Conservation (phyloP, 2,797 vertebrate species). For the Knipowitschia caucasica region DNA sequence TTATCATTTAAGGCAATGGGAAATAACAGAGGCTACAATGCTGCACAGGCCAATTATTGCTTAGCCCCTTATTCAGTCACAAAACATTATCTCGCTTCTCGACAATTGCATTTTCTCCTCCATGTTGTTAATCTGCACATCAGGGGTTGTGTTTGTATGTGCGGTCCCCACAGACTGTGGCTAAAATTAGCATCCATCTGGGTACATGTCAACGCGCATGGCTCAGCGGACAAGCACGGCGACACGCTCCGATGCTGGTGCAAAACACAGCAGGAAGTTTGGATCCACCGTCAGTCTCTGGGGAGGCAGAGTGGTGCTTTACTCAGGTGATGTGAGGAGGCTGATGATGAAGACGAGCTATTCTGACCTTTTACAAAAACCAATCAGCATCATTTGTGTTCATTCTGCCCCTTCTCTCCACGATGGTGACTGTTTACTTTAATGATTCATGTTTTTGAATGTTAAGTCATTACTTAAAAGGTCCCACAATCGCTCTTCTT, state of each 20-base stretch:
- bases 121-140: conserved; percentile 17
- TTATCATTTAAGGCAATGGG: too few species aligned
- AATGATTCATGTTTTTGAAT: too few species aligned
- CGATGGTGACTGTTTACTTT: too few species aligned
- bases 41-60: conserved; percentile 28
- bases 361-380: too few species aligned
- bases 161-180: conserved; percentile 28
- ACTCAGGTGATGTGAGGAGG: too few species aligned
- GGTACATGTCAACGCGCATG: conserved; percentile 34
- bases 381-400: too few species aligned
- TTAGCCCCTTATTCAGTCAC: background rate
- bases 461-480: too few species aligned
- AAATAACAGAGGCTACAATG: too few species aligned
- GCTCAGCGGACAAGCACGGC: conserved; percentile 28
- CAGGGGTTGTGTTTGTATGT: conserved; percentile 15
- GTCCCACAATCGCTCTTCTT: too few species aligned
- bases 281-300: background rate
- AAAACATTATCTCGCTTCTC: background rate
- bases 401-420: too few species aligned
- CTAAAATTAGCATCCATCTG: conserved; percentile 26
- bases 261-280: background rate
- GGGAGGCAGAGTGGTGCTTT: background rate
- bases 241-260: conserved; percentile 11
- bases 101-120: conserved; percentile 1
- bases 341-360: background rate